Base-by-base conservation (phyloP, 1,140 invertebrate species). In the Sminthurinus signatus region DNA sequence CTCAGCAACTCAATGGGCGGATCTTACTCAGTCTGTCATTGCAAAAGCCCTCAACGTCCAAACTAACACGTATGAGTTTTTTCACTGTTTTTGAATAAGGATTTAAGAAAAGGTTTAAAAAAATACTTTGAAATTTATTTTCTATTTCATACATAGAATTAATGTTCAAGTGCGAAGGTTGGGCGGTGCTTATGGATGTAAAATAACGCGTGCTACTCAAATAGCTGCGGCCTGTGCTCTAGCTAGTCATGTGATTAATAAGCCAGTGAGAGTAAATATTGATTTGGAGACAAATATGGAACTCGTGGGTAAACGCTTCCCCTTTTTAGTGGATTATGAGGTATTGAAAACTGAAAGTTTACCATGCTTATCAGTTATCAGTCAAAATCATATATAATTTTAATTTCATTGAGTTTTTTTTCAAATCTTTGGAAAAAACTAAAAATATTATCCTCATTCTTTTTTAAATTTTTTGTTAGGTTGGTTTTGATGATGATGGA, bases 131-230 rank as follows among this genome's bases (percentile, higher is more conserved):
- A n/a, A n/a, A n/a, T n/a, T n/a, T n/a, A n/a, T n/a, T n/a, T n/a
- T n/a, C n/a, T n/a, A n/a, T n/a, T n/a, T n/a, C n/a, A n/a, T n/a
- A n/a, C n/a, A n/a, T 67, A 86, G 85, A 58, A 80, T 88, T n/a
- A 80, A 84, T 46, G 73, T 88, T 1, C 78, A 79, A 69, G 81
- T 86, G 0, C 79, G 82, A 56, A 79, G 87, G 43, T 55, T 88
- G 0, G 88, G 88, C 0, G 88, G 88, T 25, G 85, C 77, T 1
- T 91, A 88, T 61, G 88, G 86, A 8, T 78, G 80, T 32, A 86
- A 89, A 74, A 81, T 84, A 36, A 80, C 81, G 2, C 78, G 85
- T 4, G 75, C 78, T 15, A 75, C 76, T 1, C 75, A 80, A 32
- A 75, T 81, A 3, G 78, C 83, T 0, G 80, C 81, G 17, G 82